Base-by-base conservation (phyloP, 92 coral and sea anemone species). In the Palythoa grandiflora region DNA sequence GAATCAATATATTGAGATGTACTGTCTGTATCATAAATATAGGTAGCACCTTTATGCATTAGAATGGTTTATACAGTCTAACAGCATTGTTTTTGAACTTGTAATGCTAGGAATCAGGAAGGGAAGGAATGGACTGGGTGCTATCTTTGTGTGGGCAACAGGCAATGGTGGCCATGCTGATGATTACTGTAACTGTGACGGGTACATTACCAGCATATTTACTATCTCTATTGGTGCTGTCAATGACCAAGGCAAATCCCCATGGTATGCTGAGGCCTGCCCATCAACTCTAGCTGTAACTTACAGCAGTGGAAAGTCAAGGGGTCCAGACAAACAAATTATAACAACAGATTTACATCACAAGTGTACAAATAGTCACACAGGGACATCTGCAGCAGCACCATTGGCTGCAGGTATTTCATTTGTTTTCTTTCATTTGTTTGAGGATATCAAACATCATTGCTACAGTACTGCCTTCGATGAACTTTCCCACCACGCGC, bases 61-160 rank as follows among this genome's bases (percentile, higher is more conserved):
- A 28, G 28, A 0, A 28, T 28, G 0, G 28, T 28, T 28, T 28
- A 28, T 28, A 28, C 28, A 28, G 28, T 28, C 28, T 28, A 28
- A 28, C 28, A 28, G 28, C 28, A 28, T 0, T 80, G 20, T 13
- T 77, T 76, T 50, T 36, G 35, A 47, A 63, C 48, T 81, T 81
- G 57, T 48, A 35, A 48, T n/a, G 19, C 2, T 74, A 97, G 99
- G 99, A 72, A 96, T 95, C 55, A 90, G 91, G 20, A 95, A 92
- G 79, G 99, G 99, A 5, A 96, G 99, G n/a, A 88, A 89, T 77
- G 98, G 98, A 14, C 93, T 94, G 10, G 99, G 99, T 12, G 92
- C 99, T 36, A 97, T 97, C 92, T 97, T 97, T 93, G 99, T 97
- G 1, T 97, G 99, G 99, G 99, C 99, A 2, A 97, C 99, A 39